Base-by-base conservation (phyloP, 1,140 invertebrate species). In the Apis laboriosa region DNA sequence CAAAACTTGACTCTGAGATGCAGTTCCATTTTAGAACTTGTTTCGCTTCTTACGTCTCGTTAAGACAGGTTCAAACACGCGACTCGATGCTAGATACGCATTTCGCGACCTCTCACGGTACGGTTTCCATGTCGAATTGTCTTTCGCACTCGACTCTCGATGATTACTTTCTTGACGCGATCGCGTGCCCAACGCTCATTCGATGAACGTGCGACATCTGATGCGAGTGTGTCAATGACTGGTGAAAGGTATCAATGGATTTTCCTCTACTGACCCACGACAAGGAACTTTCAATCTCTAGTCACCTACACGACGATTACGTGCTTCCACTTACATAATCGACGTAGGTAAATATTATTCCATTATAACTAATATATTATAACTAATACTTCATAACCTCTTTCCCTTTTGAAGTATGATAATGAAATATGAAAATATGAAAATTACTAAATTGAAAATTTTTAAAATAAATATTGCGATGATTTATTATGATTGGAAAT, bases 161-260 rank as follows among this genome's bases (percentile, higher is more conserved):
- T 24, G 67, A 71, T 71, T 49, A 49, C 58, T 74, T 61, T 75
- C n/a, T 75, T 51, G 56, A 56, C 11, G 53, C 34, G 55, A 34
- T 73, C 56, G 24, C 72, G 34, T 74, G 72, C 21, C 43, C 19
- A 12, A 28, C 58, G 85, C 67, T 73, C 71, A 60, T 64, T 63
- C 77, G 56, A 84, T 53, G 58, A 86, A 70, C 85, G 72, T 75
- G 66, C 81, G 83, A 58, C 83, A 76, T 73, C 70, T 43, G 19
- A 68, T 51, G 78, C 71, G 85, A 81, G 76, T 77, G 72, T 85
- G 86, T 86, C 86, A 82, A 88, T 87, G 86, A 53, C 80, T 84
- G 77, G 87, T 88, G 87, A 88, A 88, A 88, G 86, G 87, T 87
- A 88, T 88, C 87, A 86, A 88, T 88, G 87, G 63, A 71, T 88